These are phyloP conservation scores for Oenanthe oenanthe DNA, from an alignment of 2,113 vertebrate species.

Conservation along the genomic window DNA sequence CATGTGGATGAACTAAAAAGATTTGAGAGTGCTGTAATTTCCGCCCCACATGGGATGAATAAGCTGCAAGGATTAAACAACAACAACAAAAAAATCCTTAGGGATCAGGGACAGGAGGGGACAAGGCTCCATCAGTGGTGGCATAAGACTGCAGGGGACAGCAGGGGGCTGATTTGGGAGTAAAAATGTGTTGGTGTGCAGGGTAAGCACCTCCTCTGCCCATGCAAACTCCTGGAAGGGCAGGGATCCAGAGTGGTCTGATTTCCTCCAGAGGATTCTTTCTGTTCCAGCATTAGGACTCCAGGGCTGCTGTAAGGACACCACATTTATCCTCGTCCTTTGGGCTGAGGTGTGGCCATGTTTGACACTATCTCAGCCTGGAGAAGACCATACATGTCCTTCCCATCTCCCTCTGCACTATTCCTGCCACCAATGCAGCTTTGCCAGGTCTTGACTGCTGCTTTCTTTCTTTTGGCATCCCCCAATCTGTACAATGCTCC, in stretches of 20 bases:
- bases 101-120: not conserved
- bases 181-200: not conserved
- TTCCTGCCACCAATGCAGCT: not conserved
- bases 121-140: not conserved
- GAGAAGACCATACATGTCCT: fast-evolving
- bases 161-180: not conserved
- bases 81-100: not conserved
- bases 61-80: conserved; percentile 3
- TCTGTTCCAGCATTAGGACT: not conserved
- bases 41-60: not conserved
- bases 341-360: not conserved
- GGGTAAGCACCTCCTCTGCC: not conserved
- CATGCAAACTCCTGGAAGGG: not conserved
- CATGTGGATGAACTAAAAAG: not conserved
- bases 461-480: not conserved
- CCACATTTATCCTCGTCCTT: not conserved
- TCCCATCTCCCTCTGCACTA: not conserved
- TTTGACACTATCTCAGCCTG: not conserved
- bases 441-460: not conserved
- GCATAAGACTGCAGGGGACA: not conserved
- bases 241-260: not conserved
- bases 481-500: not conserved
- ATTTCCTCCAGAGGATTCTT: not conserved
- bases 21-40: conserved; percentile 44
- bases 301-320: not conserved